Evolutionary conservation across 2,797 vertebrate species (phyloP), one percentile per base, ranked within the genome.

Genomic region (Sciurus vulgaris): DNA sequence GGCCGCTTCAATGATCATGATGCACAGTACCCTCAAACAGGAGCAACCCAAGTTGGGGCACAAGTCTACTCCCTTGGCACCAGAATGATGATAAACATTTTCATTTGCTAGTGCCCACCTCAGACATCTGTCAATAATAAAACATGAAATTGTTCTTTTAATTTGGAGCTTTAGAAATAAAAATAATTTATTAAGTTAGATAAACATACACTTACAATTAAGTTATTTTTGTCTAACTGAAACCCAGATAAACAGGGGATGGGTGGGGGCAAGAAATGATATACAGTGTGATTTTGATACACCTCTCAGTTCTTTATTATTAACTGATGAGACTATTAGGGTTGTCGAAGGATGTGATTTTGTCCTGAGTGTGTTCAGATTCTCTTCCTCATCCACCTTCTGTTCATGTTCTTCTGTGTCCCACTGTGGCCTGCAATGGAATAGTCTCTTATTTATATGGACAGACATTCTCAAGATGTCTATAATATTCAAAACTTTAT

Each of bases 161-260:
- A 83, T 73, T 56, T n/a, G 17, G 17, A 18, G 10, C 33, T 85
- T 83, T 92, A 56, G 41, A 78, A 77, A 51, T 79, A 85, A 92
- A 93, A 85, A 74, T 22, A 59, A 76, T 69, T 63, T 22, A 51
- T 74, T 72, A 72, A 63, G 20, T 74, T 82, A 96, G 30, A 33
- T 26, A 89, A 69, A 41, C 49, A 67, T 22, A 73, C 22, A 54
- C 35, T 67, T 86, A 9, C n/a, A 86, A 73, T 59, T 85, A 79
- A 94, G 24, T 87, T 86, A 69, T 59, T 61, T 56, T 67, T 54
- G 67, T 35, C 86, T 65, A 73, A 93, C n/a, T 77, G 78, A 89
- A 95, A 69, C 22, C 63, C 85, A 83, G 72, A 77, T 91, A 78
- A 59, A 12, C 10, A 65, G 18, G 15, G 12, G 17, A 12, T 73